Percentiles rank a stretch among this genome's conserved stretches.
Conservation (phyloP, 2,797 vertebrate species). For the Staurois parvus region DNA sequence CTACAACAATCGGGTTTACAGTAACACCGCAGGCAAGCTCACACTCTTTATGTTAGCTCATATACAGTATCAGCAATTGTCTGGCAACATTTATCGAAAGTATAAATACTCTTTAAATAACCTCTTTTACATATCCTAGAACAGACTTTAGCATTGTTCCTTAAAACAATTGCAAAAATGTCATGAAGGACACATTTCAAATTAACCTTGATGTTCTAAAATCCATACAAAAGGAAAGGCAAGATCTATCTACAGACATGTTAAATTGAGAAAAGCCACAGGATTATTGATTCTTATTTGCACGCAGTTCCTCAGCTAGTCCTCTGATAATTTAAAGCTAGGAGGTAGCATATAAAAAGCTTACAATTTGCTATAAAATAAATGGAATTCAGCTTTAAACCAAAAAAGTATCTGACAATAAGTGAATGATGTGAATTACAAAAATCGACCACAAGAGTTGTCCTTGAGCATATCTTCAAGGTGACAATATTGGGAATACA, state of each 20-base stretch:
- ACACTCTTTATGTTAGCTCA: too few relatives aligned
- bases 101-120: not conserved
- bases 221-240: not conserved
- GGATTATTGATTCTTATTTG: slow-evolving; percentile 18
- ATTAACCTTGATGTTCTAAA: not conserved
- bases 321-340: not conserved
- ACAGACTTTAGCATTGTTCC: not conserved
- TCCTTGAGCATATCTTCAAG: slow-evolving; percentile 24
- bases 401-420: slow-evolving; percentile 7
- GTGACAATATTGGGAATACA: not conserved
- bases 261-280: not conserved
- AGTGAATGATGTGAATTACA: slow-evolving; percentile 18
- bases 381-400: slow-evolving; percentile 13
- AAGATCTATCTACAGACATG: not conserved
- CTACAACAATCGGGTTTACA: too few relatives aligned
- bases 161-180: not conserved
- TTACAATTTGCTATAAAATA: slow-evolving; percentile 5
- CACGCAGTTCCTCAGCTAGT: not conserved
- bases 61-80: too few relatives aligned
- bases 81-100: too few relatives aligned
- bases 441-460: slow-evolving; percentile 9
- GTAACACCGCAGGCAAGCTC: too few relatives aligned
- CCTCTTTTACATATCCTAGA: not conserved
- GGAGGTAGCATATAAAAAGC: slow-evolving; percentile 2
- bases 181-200: too few relatives aligned